Base-by-base conservation (phyloP, 2,888 invertebrate species). In the Troides helena region DNA sequence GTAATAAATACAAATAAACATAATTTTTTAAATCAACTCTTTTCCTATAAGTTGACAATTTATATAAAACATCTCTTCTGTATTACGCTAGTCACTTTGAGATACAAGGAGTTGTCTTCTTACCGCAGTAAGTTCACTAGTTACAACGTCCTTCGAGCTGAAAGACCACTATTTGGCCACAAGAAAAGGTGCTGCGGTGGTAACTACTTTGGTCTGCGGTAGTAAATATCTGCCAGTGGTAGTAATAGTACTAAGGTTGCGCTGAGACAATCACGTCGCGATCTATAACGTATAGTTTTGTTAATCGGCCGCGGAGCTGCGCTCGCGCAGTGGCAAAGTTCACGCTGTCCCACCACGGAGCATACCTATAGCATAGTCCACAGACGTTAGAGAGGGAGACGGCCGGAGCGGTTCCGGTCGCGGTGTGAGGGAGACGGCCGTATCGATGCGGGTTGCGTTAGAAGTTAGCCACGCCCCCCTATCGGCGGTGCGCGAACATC, bases 261-360 rank as follows among this genome's bases (percentile, higher is more conserved):
- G 83, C 83, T 82, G 79, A 81, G 83, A 85, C 85, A 83, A 89
- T 88, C 88, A 80, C 76, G 69, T 72, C 80, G 85, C 88, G 87
- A 88, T 89, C 89, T 89, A 83, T 87, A 89, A 88, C 86, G 86
- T 86, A 88, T 89, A 86, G 85, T 82, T 85, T 87, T 88, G 88
- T 89, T 88, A 89, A 87, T 88, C 86, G 84, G 78, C 71, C 76
- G 77, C 77, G 57, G 80, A 81, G 78, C 83, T 67, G 80, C 81
- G 78, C 83, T 67, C 74, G 80, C 86, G 86, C 88, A 85, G 85
- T 90, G 90, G 85, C 89, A 91, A 90, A 90, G 90, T 91, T 91
- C 90, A 89, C 85, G 85, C 85, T 83, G 83, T 87, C 89, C 91
- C 89, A 85, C 91, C 88, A 87, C 84, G 76, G 73, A 76, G 74